Evolutionary conservation across 2,888 invertebrate genomes (phyloP).

Genomic region (Diplazon laetatorius): DNA sequence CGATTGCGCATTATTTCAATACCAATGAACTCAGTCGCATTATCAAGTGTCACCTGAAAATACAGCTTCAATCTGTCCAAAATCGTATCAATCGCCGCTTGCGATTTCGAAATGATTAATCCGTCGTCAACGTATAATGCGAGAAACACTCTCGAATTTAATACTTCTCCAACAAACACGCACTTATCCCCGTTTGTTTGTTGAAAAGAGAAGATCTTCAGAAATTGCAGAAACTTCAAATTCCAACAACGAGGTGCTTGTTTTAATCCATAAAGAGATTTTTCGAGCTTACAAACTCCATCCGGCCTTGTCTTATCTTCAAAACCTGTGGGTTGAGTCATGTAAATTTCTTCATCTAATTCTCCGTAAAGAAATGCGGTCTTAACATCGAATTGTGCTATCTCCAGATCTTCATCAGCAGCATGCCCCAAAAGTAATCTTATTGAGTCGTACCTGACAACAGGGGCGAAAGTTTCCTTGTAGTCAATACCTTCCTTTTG

Average conservation of each 20-base stretch:
- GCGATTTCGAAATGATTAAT: constrained; percentile 8
- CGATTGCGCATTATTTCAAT: constrained; percentile 53
- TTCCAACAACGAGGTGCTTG: constrained; percentile 60
- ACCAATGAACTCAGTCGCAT: constrained; percentile 39
- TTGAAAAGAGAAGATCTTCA: constrained; percentile 28
- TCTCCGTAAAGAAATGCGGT: constrained; percentile 67
- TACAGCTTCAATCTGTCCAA: constrained; percentile 28
- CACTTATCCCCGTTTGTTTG: constrained; percentile 33
- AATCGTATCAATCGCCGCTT: constrained; percentile 33
- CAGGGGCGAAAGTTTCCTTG: constrained; percentile 18
- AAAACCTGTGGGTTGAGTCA: constrained; percentile 49
- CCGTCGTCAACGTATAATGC: no score
- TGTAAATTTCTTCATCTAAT: constrained; percentile 58
- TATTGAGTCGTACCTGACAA: constrained; percentile 20
- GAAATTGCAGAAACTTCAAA: constrained; percentile 37
- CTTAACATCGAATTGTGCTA: constrained; percentile 64
- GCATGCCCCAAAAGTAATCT: constrained; percentile 58
- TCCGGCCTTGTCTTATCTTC: constrained; percentile 3
- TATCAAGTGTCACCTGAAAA: constrained; percentile 49
- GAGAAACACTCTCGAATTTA: no score
- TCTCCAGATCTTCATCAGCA: constrained; percentile 49
- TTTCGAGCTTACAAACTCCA: constrained; percentile 29
- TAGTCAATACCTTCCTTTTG: constrained; percentile 66
- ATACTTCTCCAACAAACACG: no score
- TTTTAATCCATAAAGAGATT: constrained; percentile 52